These are phyloP conservation scores for Loxodonta africana DNA, from an alignment of 2,113 vertebrate genomes.

Conservation along the genomic window DNA sequence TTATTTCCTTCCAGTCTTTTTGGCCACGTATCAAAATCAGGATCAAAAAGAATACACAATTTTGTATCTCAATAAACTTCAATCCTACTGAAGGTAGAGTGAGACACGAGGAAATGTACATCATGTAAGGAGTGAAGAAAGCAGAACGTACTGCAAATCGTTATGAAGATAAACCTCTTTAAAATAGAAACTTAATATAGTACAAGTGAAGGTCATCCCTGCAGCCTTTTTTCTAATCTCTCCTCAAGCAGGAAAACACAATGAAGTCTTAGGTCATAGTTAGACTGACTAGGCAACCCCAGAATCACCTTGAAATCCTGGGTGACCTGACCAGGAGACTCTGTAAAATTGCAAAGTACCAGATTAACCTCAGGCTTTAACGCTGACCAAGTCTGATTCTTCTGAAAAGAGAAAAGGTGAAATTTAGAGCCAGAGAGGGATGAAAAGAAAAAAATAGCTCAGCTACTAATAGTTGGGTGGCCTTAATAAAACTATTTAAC, in stretches of 20 bases:
- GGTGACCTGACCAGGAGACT: not conserved
- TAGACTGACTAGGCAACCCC: not conserved
- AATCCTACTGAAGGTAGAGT: not conserved
- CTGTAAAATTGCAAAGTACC: not conserved
- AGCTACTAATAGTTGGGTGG: not conserved
- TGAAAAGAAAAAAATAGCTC: not conserved
- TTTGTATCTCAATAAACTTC: not conserved
- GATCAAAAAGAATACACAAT: constrained; percentile 15
- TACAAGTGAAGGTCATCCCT: not conserved
- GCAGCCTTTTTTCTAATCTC: not conserved
- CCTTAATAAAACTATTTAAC: not conserved
- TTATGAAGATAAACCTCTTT: not conserved
- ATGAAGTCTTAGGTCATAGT: not conserved
- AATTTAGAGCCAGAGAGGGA: not conserved
- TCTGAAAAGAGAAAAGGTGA: not conserved
- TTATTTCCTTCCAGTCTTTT: constrained; percentile 29
- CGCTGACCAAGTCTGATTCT: not conserved
- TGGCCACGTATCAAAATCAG: not conserved
- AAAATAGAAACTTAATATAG: not conserved
- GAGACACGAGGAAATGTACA: not conserved
- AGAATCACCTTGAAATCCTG: constrained; percentile 39
- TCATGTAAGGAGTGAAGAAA: not conserved
- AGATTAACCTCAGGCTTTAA: constrained; percentile 8
- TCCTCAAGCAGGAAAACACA: not conserved
- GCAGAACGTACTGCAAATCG: not conserved